Base-by-base conservation (phyloP, 2,797 vertebrate species). In the Lates japonicus region DNA sequence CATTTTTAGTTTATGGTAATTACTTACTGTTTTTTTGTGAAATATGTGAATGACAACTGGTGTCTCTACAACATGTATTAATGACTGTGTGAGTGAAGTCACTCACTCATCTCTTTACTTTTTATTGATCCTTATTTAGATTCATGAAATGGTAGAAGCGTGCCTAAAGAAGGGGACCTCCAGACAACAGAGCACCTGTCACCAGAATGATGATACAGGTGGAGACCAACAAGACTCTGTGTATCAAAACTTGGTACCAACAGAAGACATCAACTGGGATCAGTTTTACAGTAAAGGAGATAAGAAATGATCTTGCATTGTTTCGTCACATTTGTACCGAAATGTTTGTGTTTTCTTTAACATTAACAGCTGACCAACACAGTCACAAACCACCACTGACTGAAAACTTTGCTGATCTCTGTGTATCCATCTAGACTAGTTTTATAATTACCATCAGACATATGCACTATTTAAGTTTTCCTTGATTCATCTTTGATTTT, bases 261-360 rank as follows among this genome's bases (percentile, higher is more conserved):
- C 55, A 14, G 76, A 80, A 0, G 31, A 76, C 2, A 31, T 52
- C 17, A 76, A 82, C 60, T 74, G 61, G 3, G 78, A 87, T 64
- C 1, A 81, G n/a, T 29, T 29, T 29, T 29, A 29, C 25, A 29
- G 25, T 29, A 29, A 29, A 29, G 25, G 8, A 69, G 0, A 37
- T 75, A 22, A 22, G 12, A 20, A 3, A 41, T 1, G 25, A 13
- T 13, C 2, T 58, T 57, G 16, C 7, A 31, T 58, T 52, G 17
- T 41, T 14, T 5, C 1, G 5, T 31, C 16, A 48, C 16, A 39
- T 22, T 12, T 63, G 17, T n/a, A 7, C 3, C 14, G 3, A 29
- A 29, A 49, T 8, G 42, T 68, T 55, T 48, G 13, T 52, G 6
- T 29, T 55, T 4, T 44, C 29, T 73, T n/a, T 22, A 12, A 22